Base-by-base conservation (phyloP, 2,888 invertebrate genomes). In the Xestia sexstrigata region DNA sequence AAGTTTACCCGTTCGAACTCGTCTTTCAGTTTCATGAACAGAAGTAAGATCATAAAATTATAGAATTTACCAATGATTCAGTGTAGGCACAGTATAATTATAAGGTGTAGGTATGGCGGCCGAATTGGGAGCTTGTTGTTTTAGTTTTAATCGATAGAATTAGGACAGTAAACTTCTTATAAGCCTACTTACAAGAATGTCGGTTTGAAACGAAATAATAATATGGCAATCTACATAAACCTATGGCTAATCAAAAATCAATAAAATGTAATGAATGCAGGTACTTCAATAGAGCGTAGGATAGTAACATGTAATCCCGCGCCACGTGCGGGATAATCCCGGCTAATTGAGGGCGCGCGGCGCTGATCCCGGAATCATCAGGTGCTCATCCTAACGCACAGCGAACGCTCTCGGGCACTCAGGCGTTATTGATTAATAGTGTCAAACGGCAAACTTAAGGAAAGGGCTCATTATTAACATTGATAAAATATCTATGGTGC, bases 291-390 rank as follows among this genome's bases (percentile, higher is more conserved):
- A 81, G 84, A 81, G 86, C 86, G 76, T 79, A 83, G 85, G 82
- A 84, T 88, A 87, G 85, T 84, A 83, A 87, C 84, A 87, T 90
- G 83, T 93, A 94, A 95, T 93, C 93, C 92, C 74, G 80, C 65
- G 95, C 87, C 96, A 96, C 96, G 96, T 96, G 96, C 91, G 89
- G 92, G 95, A 95, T 96, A 95, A 96, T 96, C 96, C 94, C 85
- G 81, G 89, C 93, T 96, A 96, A 96, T 96, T 96, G 95, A 92
- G 91, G 91, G 93, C 94, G 93, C 89, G 89, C 93, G 93, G 88
- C 91, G 90, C 88, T 93, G 92, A 94, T 95, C 96, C 95, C 90
- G 90, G 90, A 94, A 92, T 94, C 92, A 95, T 94, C 95, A 95
- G 95, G 94, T 95, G 95, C 93, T 94, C 90, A 91, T 91, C 90